Conservation (phyloP, 2,797 vertebrate genomes). For the Pogoniulus pusillus region DNA sequence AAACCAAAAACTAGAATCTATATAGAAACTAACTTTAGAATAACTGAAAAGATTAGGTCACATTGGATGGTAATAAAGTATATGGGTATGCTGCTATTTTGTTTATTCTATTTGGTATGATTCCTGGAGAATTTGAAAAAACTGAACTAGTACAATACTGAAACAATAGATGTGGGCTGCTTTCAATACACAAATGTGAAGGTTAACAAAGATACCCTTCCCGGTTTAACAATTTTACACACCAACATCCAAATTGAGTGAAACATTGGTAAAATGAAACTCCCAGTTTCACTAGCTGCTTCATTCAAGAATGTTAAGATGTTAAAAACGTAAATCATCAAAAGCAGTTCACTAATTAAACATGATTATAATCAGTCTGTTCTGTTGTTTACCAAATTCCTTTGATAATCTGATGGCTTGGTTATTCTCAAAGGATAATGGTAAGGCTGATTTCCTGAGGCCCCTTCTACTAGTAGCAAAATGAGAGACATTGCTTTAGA, state of each 20-base stretch:
- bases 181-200: neutral
- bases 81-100: neutral
- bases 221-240: neutral
- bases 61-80: neutral
- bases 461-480: neutral
- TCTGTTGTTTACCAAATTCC: neutral
- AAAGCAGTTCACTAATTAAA: neutral
- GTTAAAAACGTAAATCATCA: neutral
- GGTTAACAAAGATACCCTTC: neutral
- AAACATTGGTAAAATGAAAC: neutral
- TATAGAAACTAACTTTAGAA: neutral
- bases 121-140: neutral
- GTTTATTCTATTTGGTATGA: neutral
- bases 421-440: neutral
- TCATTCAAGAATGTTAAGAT: neutral
- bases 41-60: neutral
- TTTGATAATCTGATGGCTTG: neutral
- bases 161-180: neutral
- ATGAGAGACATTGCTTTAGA: neutral
- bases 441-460: neutral
- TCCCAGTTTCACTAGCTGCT: neutral
- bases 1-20: neutral
- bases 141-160: neutral
- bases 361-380: neutral
- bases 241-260: neutral